Conservation (phyloP, 2,797 vertebrate species). For the Mionectes olivaceus region DNA sequence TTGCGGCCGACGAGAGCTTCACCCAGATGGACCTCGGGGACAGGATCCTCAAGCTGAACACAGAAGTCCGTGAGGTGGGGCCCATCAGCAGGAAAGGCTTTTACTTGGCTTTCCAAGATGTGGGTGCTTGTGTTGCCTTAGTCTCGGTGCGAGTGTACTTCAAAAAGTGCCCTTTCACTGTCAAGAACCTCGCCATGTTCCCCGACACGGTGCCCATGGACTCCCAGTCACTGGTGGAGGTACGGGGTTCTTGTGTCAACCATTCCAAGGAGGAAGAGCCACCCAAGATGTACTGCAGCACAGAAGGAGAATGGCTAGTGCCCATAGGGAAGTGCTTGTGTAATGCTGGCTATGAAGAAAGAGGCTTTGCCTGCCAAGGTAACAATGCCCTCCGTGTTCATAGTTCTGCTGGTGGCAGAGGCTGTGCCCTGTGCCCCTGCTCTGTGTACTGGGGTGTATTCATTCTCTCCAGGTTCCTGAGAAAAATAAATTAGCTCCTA, state of each 20-base stretch:
- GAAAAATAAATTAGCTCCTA: not conserved
- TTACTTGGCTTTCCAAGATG: slow-evolving; percentile 97
- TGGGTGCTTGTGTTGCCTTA: slow-evolving; percentile 95
- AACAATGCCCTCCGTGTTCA: slow-evolving; percentile 54
- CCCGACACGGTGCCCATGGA: slow-evolving; percentile 96
- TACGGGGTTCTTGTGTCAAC: slow-evolving; percentile 95
- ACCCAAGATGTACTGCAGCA: slow-evolving; percentile 98
- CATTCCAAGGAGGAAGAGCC: slow-evolving; percentile 96
- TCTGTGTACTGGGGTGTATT: not conserved
- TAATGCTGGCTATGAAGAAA: slow-evolving; percentile 92
- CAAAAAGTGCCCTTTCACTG: slow-evolving; percentile 95
- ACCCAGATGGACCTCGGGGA: slow-evolving; percentile 98
- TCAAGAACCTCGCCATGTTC: slow-evolving; percentile 95
- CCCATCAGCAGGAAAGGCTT: slow-evolving; percentile 93
- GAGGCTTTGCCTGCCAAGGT: slow-evolving; percentile 94
- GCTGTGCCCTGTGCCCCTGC: not conserved
- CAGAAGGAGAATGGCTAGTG: slow-evolving; percentile 98
- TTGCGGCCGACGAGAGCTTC: slow-evolving; percentile 97
- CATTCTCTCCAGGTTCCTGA: not conserved
- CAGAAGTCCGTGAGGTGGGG: slow-evolving; percentile 95
- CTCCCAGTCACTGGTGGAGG: slow-evolving; percentile 96
- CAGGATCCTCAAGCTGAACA: slow-evolving; percentile 97
- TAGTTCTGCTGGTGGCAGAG: not conserved
- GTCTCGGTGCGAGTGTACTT: slow-evolving; percentile 98
- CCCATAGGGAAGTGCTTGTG: slow-evolving; percentile 98